These are phyloP conservation scores for Apis dorsata DNA, from an alignment of 1,140 invertebrate genomes.

Conservation along the genomic window DNA sequence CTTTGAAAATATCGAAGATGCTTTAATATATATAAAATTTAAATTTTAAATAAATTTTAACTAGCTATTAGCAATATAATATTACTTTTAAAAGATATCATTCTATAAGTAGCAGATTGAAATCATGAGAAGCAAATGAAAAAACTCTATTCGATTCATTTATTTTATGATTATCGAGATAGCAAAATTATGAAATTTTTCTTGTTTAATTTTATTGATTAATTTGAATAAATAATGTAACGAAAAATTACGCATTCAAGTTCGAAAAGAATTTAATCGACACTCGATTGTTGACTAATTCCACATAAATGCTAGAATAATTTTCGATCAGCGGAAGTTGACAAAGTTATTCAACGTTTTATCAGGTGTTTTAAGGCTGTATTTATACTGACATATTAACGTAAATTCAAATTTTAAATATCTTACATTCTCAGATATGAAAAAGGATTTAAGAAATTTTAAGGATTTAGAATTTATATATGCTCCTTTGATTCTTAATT, in stretches of 20 bases:
- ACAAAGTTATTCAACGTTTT: constrained; percentile 16
- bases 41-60: too few relatives aligned
- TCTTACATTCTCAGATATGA: constrained; percentile 1
- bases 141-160: neutral
- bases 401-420: neutral
- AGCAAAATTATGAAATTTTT: neutral
- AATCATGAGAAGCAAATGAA: neutral
- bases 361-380: constrained; percentile 2
- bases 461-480: too few relatives aligned
- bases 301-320: constrained; percentile 10
- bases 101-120: neutral
- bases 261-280: constrained; percentile 28
- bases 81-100: too few relatives aligned
- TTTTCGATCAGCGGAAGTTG: constrained; percentile 19
- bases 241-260: constrained; percentile 35
- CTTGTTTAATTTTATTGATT: constrained; percentile 35
- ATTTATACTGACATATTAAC: neutral
- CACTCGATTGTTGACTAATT: constrained; percentile 21
- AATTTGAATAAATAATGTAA: neutral
- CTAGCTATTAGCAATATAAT: neutral
- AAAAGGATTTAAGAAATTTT: too few relatives aligned
- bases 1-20: too few relatives aligned
- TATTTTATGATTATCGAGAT: neutral
- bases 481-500: too few relatives aligned
- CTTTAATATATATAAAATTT: too few relatives aligned